These are phyloP conservation scores for Trematomus bernacchii DNA, from an alignment of 2,797 vertebrate genomes.

Conservation along the genomic window DNA sequence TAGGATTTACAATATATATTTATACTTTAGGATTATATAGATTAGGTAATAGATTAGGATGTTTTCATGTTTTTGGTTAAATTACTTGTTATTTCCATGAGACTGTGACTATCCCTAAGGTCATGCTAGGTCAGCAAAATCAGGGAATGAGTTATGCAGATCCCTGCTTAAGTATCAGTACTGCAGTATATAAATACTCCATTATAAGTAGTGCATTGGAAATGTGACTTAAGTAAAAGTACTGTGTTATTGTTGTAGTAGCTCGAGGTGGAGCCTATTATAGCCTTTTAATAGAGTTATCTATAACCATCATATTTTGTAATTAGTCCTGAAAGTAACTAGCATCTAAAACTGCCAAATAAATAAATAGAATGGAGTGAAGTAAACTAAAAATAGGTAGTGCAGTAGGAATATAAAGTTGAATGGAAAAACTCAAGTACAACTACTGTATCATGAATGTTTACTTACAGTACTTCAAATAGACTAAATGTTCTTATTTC, in stretches of 20 bases:
- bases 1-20: neutral
- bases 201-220: neutral
- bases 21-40: neutral
- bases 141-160: neutral
- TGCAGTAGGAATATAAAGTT: neutral
- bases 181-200: neutral
- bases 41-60: no score
- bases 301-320: neutral
- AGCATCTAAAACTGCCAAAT: neutral
- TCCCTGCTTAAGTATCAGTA: neutral
- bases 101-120: neutral
- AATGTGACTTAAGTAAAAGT: neutral
- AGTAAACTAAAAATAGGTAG: neutral
- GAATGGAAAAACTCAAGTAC: neutral
- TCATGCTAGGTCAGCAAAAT: conserved; percentile 7
- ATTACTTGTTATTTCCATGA: neutral
- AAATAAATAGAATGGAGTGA: neutral
- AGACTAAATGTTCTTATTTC: neutral
- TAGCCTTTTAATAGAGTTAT: neutral
- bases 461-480: neutral
- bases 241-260: neutral
- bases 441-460: neutral
- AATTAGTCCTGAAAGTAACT: neutral
- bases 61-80: neutral
- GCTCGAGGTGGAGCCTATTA: neutral